Evolutionary conservation across 2,888 invertebrate species (phyloP), one percentile per base, ranked within the genome.

Genomic region (Antheraea assamensis): DNA sequence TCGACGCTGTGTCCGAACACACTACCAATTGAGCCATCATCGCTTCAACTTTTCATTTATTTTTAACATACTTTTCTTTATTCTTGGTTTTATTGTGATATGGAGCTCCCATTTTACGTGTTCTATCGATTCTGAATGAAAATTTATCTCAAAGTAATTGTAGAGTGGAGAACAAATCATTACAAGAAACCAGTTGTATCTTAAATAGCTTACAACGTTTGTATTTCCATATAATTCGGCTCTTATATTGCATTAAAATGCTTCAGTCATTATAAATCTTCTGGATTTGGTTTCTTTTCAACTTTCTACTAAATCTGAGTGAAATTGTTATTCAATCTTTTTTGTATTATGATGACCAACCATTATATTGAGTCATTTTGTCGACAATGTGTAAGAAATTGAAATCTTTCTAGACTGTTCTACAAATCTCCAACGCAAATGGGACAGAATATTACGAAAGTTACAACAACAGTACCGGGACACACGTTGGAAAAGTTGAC

Each of bases 391-490:
- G n/a, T n/a, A n/a, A n/a, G n/a, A 52, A n/a, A 7, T 5, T 19
- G 1, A 21, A 13, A 58, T 70, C 73, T 24, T 71, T 71, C 24
- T 87, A 97, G 97, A 78, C 90, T 98, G 42, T 96, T 95, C 89
- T 96, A 96, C 92, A 97, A 97, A 85, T 95, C 97, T 0, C 92
- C 86, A 17, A 77, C 83, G 2, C 88, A 86, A 61, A 95, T 95
- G 72, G 95, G 95, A 27, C 95, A 96, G 72, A 95, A 95, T 77
- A 96, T 96, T 78, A 95, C 96, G 24, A 92, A 94, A 71, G 92
- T 96, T 35, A 96, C 96, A 71, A 97, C 97, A 0, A 95, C 96
- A 7, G 96, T 97, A 0, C 96, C 97, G 1, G 96, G 97, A 72
- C 95, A 96, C 77, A 97, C 96, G 74, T 92, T 98, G 78, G 96